These are phyloP conservation scores for Symphodus melops DNA, from an alignment of 2,113 vertebrate species.

Conservation along the genomic window DNA sequence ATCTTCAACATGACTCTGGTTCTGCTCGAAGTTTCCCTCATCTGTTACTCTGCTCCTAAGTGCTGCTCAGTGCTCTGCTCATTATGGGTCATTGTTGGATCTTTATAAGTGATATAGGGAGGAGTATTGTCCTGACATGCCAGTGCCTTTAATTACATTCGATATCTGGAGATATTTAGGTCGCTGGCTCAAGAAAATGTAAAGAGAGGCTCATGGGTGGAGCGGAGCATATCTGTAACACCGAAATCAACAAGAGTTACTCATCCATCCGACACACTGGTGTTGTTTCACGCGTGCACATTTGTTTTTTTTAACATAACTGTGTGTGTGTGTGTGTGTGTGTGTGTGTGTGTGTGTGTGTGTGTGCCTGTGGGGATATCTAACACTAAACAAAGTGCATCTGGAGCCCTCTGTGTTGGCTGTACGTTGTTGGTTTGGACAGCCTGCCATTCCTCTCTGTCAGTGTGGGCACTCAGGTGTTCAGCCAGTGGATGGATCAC, in stretches of 20 bases:
- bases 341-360: constrained; percentile 21
- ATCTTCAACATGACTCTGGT: too few species aligned
- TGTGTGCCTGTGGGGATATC: constrained; percentile 40
- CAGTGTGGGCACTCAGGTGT: constrained; percentile 70
- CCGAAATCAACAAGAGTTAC: constrained; percentile 3
- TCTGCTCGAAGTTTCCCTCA: too few species aligned
- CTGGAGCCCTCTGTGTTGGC: constrained; percentile 38
- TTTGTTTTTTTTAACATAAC: constrained; percentile 43
- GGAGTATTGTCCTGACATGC: too few species aligned
- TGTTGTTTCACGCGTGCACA: constrained; percentile 14
- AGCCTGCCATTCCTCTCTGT: constrained; percentile 61
- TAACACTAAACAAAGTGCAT: constrained; percentile 55
- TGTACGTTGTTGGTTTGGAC: constrained; percentile 64
- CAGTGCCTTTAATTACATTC: too few species aligned
- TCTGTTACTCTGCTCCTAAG: too few species aligned
- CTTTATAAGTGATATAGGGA: too few species aligned
- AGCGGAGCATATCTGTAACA: constrained; percentile 4
- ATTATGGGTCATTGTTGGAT: too few species aligned
- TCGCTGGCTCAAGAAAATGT: too few species aligned
- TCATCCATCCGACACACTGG: constrained; percentile 19
- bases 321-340: constrained; percentile 5
- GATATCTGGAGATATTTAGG: too few species aligned
- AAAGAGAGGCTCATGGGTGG: neutral
- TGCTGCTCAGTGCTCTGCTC: too few species aligned
- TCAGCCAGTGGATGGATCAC: constrained; percentile 59